Evolutionary conservation across 2,888 invertebrate species (phyloP).

Genomic region (Catotricha subobsoleta): DNA sequence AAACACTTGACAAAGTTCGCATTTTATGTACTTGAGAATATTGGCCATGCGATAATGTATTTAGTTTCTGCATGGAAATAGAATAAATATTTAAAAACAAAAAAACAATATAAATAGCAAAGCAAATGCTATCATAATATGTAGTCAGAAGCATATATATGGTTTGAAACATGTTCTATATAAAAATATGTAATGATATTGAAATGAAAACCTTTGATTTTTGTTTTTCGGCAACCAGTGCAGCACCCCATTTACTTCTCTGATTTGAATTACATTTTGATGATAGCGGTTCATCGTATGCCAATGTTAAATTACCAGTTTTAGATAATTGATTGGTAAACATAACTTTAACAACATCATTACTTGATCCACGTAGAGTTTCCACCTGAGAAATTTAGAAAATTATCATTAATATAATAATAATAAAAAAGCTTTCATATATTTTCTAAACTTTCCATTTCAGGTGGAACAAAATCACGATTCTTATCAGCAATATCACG

Average conservation of each 20-base stretch:
- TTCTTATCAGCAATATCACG: constrained; percentile 76
- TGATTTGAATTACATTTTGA: constrained; percentile 9
- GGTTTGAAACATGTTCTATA: no score
- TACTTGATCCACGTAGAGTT: constrained; percentile 57
- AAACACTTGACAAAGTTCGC: constrained; percentile 68
- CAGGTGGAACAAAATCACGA: constrained; percentile 76
- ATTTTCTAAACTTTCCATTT: constrained; percentile 40
- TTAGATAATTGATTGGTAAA: constrained; percentile 71
- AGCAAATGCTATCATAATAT: neutral
- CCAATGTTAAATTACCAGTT: constrained; percentile 62
- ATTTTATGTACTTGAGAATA: constrained; percentile 75
- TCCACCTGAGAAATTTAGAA: constrained; percentile 26
- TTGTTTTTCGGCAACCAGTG: constrained; percentile 34
- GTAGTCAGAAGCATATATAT: neutral
- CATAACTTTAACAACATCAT: constrained; percentile 50
- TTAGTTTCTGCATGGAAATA: constrained; percentile 55
- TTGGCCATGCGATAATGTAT: constrained; percentile 53
- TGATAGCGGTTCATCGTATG: constrained; percentile 23
- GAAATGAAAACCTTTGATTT: constrained; percentile 32
- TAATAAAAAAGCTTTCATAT: neutral
- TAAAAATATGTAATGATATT: constrained; percentile 1
- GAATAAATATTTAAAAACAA: no score
- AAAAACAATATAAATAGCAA: neutral
- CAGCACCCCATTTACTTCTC: constrained; percentile 28
- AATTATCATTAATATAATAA: neutral